phyloP scores from a whole-genome alignment of 2,888 invertebrate species.

The Blastobasis lacticolella region DNA sequence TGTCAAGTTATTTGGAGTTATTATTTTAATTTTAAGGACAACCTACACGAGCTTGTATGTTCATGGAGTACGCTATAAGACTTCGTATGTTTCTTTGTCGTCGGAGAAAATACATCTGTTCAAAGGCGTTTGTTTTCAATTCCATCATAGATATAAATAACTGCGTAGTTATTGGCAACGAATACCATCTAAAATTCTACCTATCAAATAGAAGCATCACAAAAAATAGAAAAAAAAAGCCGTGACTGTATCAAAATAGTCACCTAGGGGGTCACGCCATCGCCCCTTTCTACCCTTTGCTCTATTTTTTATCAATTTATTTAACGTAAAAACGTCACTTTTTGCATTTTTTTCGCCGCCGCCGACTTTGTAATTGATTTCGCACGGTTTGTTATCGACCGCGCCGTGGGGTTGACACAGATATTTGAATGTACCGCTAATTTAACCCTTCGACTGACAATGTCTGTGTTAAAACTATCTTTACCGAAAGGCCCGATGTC shows the following conservation, averaged over 20 bases:
- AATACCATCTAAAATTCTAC: too few relatives aligned
- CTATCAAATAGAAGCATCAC: too few relatives aligned
- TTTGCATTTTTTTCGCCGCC: conserved; percentile 24
- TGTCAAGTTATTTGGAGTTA: too few relatives aligned
- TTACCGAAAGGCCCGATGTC: conserved; percentile 31
- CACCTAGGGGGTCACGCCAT: conserved; percentile 39
- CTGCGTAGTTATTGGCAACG: too few relatives aligned
- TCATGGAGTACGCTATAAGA: too few relatives aligned
- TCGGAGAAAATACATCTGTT: too few relatives aligned
- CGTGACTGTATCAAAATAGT: conserved; percentile 30
- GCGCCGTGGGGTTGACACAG: conserved; percentile 38
- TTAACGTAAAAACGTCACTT: conserved; percentile 1
- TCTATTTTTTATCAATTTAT: conserved; percentile 23
- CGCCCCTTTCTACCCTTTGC: conserved; percentile 40
- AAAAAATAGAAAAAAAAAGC: too few relatives aligned
- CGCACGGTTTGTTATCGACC: conserved; percentile 62
- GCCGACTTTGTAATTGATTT: conserved; percentile 49
- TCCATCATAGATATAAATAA: too few relatives aligned
- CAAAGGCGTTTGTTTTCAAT: too few relatives aligned
- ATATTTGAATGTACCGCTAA: conserved; percentile 64
- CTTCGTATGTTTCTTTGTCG: too few relatives aligned
- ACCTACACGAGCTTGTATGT: too few relatives aligned
- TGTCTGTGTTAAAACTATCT: conserved; percentile 43
- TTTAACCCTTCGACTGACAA: conserved; percentile 60
- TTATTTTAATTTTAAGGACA: too few relatives aligned